Base-by-base conservation (phyloP, 2,113 vertebrate genomes). In the Mandrillus leucophaeus region DNA sequence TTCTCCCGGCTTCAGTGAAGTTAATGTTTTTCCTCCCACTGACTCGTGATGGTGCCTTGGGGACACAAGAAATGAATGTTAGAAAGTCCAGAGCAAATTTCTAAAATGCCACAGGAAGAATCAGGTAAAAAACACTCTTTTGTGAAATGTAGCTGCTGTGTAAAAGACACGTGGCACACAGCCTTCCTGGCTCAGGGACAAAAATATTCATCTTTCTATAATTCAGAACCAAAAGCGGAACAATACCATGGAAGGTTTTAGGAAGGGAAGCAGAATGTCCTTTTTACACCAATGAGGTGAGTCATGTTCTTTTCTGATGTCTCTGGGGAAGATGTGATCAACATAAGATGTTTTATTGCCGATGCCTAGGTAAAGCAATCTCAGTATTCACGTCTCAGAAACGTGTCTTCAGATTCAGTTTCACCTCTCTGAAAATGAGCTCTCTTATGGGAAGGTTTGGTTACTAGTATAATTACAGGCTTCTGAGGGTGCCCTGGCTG, bases 11-110 rank as follows among this genome's bases (percentile, higher is more conserved):
- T 88, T 88, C 45, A 30, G 79, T 17, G 73, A 89, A 94, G 91
- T 96, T 95, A 92, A 94, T 96, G 68, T 94, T 93, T 93, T 96
- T 86, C 95, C 72, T 97, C 61, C 66, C 52, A 73, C 68, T 20
- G 52, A 50, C 50, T 97, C 30, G 61, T 11, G n/a, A 79, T 40
- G 3, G 85, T 90, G 73, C 91, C 81, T 93, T 89, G 25, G 66
- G 85, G 82, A 92, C 0, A 23, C 61, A 84, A 97, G 94, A 92
- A 87, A 93, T 23, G n/a, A 68, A 90, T 18, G 72, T 48, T 81
- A 84, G 40, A 75, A 96, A 97, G 82, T 94, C 61, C 82, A 75
- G 78, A 17, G 59, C 45, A 94, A 66, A 72, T 59, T 52, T 96
- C 94, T 84, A 73, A 76, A 97, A 61, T 93, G 64, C 88, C 72